A percentile compares a stretch with the other conserved stretches of the same genome.
Conservation (phyloP, 2,888 invertebrate species). For the Tetanocera ferruginea region DNA sequence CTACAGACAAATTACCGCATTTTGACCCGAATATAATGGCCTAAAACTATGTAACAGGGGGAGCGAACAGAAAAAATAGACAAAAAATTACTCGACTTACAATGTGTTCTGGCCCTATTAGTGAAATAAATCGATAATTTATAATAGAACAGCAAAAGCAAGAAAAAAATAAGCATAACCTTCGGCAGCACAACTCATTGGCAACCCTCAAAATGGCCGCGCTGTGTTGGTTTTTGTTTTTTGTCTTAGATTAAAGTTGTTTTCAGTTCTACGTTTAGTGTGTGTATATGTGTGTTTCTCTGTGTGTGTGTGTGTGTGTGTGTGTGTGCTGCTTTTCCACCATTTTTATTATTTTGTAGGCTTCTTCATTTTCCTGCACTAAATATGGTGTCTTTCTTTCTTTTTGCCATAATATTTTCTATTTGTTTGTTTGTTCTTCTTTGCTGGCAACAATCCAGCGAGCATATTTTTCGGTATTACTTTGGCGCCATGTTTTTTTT, state of each 20-base stretch:
- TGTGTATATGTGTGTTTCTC: too few relatives aligned
- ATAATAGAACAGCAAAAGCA: neutral
- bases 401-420: neutral
- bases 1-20: slow-evolving; percentile 32
- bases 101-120: neutral
- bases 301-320: too few relatives aligned
- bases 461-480: too few relatives aligned
- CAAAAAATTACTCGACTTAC: neutral
- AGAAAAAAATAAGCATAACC: neutral
- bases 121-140: slow-evolving; percentile 18
- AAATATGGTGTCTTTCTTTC: neutral
- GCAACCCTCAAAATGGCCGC: neutral
- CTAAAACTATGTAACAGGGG: neutral
- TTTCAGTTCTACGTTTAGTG: too few relatives aligned
- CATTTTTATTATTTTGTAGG: neutral
- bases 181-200: neutral
- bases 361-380: neutral
- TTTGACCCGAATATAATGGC: slow-evolving; percentile 34
- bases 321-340: neutral
- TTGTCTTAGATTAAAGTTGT: too few relatives aligned
- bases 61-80: neutral
- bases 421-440: neutral
- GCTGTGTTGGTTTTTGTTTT: neutral
- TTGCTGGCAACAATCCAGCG: neutral
- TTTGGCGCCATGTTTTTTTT: too few relatives aligned